These are phyloP conservation scores for Mythimna loreyi DNA, from an alignment of 2,888 invertebrate genomes.

Conservation along the genomic window DNA sequence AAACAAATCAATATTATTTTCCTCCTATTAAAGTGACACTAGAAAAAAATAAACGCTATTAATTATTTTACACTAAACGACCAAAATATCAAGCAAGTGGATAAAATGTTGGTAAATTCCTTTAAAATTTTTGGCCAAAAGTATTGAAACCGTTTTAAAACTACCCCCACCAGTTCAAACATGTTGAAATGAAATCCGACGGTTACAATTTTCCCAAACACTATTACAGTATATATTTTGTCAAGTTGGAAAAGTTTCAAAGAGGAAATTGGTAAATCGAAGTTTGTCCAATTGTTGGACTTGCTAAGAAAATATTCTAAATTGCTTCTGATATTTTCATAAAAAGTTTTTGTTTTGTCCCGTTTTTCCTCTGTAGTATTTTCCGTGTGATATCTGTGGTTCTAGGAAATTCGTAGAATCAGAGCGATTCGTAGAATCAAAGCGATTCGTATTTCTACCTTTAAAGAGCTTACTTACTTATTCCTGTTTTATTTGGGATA, in stretches of 20 bases:
- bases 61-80: no score
- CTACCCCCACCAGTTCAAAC: neutral
- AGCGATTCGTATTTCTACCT: no score
- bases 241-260: constrained; percentile 57
- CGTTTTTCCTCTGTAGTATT: constrained; percentile 30
- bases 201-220: constrained; percentile 46
- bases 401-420: neutral
- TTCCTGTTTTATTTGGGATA: no score
- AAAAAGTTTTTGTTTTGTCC: constrained; percentile 39
- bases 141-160: constrained; percentile 12
- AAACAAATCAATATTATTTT: no score
- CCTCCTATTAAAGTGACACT: no score
- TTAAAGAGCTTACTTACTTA: no score
- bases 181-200: constrained; percentile 45
- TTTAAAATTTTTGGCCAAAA: neutral
- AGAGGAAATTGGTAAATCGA: constrained; percentile 67
- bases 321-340: constrained; percentile 67
- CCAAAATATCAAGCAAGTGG: neutral
- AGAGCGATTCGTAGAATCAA: no score
- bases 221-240: constrained; percentile 63
- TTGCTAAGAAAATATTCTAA: constrained; percentile 61
- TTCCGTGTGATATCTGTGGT: constrained; percentile 14
- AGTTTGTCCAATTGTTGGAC: constrained; percentile 55
- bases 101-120: neutral
- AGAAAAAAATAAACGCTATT: no score